Evolutionary conservation across 1,140 invertebrate species (phyloP), one percentile per base, ranked within the genome.

Genomic region (Halesus radiatus): DNA sequence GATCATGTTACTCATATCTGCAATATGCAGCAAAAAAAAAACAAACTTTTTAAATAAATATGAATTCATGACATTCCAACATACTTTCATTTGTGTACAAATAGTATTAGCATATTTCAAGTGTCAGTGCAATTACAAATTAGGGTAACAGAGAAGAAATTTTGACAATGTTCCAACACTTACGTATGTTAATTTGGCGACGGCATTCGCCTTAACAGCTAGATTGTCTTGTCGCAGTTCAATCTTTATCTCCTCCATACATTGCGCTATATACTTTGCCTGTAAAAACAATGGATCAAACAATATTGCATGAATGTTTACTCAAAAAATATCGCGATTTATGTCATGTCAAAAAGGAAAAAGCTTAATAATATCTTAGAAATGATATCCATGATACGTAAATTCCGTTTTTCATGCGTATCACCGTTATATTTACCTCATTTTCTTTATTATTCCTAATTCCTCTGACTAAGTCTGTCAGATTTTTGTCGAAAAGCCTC

Each of bases 361-460:
- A 37, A 37, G 7, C 32, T 37, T 37, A 37, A 37, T 37, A 37
- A 37, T 37, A 37, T 37, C 32, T 37, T 8, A 37, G 32, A 37
- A 37, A 37, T 8, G 32, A 37, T 37, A 37, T 37, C 32, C 32
- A 37, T 37, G 3, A 37, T 37, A 8, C 7, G 3, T 8, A 1
- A 37, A 37, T 37, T 37, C 32, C 7, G 7, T 37, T 37, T 37
- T 37, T 37, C 7, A 37, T 8, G 32, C 32, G 32, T 37, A 37
- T 53, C 26, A 29, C 18, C 26, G 29, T 4, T 32, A 60, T 76
- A 72, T 76, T 68, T 93, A 99, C 98, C 95, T 99, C 99, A 93
- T 98, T 99, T 90, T 99, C 98, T 92, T 99, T 99, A 89, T 99
- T 99, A 91, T 99, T 99, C 86, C 99, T 91, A 84, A 99, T 99